Conservation (phyloP, 2,888 invertebrate species). For the Hoplodrina blanda region DNA sequence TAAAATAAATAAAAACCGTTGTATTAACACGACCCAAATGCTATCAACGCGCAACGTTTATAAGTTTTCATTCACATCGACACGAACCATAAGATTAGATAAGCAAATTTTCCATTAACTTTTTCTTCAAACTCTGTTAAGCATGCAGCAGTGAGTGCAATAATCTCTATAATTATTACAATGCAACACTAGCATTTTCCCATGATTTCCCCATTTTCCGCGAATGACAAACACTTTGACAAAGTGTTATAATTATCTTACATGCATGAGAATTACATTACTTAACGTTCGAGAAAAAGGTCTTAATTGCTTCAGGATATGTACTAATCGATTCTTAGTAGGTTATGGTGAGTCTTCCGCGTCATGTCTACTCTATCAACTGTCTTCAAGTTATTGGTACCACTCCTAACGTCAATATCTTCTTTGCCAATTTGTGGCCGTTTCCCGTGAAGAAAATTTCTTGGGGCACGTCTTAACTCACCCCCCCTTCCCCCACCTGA, state of each 20-base stretch:
- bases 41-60: not conserved
- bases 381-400: not conserved
- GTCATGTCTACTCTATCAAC: not conserved
- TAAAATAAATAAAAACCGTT: too few species aligned
- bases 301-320: slow-evolving; percentile 39
- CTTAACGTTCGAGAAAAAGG: slow-evolving; percentile 50
- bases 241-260: slow-evolving; percentile 57
- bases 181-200: slow-evolving; percentile 41
- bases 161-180: slow-evolving; percentile 35
- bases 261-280: slow-evolving; percentile 55
- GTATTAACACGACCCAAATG: not conserved
- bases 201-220: slow-evolving; percentile 62
- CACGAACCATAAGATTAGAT: slow-evolving; percentile 5
- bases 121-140: slow-evolving; percentile 25
- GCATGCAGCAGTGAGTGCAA: slow-evolving; percentile 22
- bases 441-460: too few species aligned
- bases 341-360: slow-evolving; percentile 9
- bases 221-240: slow-evolving; percentile 57
- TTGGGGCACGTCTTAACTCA: too few species aligned
- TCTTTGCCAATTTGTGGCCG: too few species aligned
- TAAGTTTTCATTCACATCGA: not conserved
- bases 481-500: too few species aligned
- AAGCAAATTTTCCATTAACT: slow-evolving; percentile 20
- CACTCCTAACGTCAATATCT: too few species aligned
- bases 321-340: slow-evolving; percentile 21